Conservation (phyloP, 2,888 invertebrate species). For the Brachypalpus laphriformis region DNA sequence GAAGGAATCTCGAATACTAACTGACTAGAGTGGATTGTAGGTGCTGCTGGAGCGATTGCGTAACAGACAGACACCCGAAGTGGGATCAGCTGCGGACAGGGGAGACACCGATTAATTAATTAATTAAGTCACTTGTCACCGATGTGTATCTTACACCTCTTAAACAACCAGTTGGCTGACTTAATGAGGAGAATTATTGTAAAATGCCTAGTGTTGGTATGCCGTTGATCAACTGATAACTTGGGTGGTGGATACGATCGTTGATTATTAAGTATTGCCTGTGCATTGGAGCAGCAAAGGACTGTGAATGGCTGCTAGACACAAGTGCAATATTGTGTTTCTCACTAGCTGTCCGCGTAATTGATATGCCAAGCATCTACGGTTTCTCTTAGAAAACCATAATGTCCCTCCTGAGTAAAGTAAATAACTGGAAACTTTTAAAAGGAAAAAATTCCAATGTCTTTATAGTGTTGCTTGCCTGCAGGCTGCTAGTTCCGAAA, state of each 20-base stretch:
- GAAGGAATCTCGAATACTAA: conserved; percentile 2
- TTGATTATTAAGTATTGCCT: conserved; percentile 51
- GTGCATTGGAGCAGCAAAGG: conserved; percentile 44
- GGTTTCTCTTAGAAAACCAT: conserved; percentile 56
- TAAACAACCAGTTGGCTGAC: conserved; percentile 68
- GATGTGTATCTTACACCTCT: conserved; percentile 72
- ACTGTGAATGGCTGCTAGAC: conserved; percentile 9
- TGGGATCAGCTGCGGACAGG: conserved; percentile 18
- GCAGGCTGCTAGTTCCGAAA: background rate
- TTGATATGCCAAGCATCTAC: conserved; percentile 61
- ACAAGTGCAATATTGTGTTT: conserved; percentile 22
- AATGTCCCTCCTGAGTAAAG: conserved; percentile 28
- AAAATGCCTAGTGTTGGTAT: conserved; percentile 67
- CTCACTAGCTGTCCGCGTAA: conserved; percentile 28
- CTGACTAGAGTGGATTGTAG: conserved; percentile 18
- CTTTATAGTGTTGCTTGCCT: background rate
- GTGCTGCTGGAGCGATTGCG: conserved; percentile 38
- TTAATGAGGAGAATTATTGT: conserved; percentile 73
- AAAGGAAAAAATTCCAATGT: conserved; percentile 28
- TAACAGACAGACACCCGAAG: conserved; percentile 25
- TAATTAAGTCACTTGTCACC: conserved; percentile 73
- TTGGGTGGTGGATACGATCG: conserved; percentile 65
- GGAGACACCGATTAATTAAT: conserved; percentile 68
- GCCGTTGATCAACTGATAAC: conserved; percentile 62
- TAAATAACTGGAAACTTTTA: background rate